Conservation (phyloP, 2,797 vertebrate species). For the Cephalopachus bancanus region DNA sequence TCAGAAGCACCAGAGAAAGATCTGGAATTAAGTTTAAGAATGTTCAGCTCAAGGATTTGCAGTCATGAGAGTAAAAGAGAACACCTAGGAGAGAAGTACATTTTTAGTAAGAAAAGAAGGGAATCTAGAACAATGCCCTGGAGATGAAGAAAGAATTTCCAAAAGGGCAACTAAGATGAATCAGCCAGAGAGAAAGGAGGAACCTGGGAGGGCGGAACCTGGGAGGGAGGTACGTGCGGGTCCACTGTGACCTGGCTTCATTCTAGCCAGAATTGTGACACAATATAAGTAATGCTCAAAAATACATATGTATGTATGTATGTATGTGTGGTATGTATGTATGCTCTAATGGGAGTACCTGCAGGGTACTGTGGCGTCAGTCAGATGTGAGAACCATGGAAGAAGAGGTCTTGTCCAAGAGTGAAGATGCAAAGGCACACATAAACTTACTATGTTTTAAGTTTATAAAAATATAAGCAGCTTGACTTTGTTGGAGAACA, state of each 20-base stretch:
- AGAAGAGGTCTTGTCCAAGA: background rate
- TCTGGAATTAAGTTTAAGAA: slow-evolving; percentile 17
- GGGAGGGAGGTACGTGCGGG: background rate
- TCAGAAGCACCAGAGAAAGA: background rate
- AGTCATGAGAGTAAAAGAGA: background rate
- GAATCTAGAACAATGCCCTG: background rate
- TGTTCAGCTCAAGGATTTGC: background rate
- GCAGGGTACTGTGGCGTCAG: background rate
- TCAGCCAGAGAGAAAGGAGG: background rate
- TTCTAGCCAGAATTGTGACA: background rate
- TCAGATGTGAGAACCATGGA: background rate
- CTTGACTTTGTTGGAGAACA: background rate
- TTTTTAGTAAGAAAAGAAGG: background rate
- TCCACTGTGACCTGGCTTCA: background rate
- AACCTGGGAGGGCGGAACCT: background rate
- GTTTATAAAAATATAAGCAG: background rate
- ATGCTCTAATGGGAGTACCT: background rate
- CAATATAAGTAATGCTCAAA: background rate
- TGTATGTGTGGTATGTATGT: no score
- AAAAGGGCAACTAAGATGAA: background rate
- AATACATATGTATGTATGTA: no score
- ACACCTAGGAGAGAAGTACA: background rate
- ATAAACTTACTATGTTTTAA: background rate
- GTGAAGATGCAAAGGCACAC: background rate
- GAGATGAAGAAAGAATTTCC: background rate